phyloP scores from a whole-genome alignment of 2,888 invertebrate species.

The Deladenus siricidicola region DNA sequence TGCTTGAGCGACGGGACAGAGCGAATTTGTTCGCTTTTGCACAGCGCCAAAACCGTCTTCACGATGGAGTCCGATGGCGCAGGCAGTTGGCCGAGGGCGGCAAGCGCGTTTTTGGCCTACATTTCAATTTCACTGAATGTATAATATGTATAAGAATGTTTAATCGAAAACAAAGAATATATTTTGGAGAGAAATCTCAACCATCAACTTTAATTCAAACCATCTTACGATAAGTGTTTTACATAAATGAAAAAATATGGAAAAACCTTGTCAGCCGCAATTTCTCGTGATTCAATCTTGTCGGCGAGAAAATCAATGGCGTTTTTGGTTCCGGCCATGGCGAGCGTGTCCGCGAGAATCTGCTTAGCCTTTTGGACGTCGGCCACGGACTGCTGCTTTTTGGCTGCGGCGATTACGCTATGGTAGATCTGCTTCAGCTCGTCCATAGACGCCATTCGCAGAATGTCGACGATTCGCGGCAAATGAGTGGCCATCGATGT shows the following conservation, averaged over 20 bases:
- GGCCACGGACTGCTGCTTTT: neutral
- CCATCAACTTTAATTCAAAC: too few species aligned
- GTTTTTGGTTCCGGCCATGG: conserved; percentile 29
- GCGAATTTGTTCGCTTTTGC: conserved; percentile 24
- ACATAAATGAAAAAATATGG: too few species aligned
- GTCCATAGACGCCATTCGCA: conserved; percentile 32
- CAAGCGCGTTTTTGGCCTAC: too few species aligned
- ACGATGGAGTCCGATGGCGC: conserved; percentile 22
- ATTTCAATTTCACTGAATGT: too few species aligned
- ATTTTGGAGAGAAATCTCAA: too few species aligned
- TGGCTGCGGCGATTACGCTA: neutral
- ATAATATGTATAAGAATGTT: too few species aligned
- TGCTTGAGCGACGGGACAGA: conserved; percentile 31
- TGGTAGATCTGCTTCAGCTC: conserved; percentile 36
- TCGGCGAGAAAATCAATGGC: conserved; percentile 24
- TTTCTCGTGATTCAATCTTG: conserved; percentile 22
- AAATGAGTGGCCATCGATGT: conserved; percentile 20
- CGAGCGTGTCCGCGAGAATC: conserved; percentile 32
- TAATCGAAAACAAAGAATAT: too few species aligned
- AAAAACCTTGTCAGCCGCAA: neutral
- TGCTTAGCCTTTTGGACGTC: conserved; percentile 11
- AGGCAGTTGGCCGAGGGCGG: too few species aligned
- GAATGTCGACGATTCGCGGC: conserved; percentile 36
- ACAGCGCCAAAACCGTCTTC: conserved; percentile 18
- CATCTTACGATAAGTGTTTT: too few species aligned